Base-by-base conservation (phyloP, 2,797 vertebrate genomes). In the Spondyliosoma cantharus region DNA sequence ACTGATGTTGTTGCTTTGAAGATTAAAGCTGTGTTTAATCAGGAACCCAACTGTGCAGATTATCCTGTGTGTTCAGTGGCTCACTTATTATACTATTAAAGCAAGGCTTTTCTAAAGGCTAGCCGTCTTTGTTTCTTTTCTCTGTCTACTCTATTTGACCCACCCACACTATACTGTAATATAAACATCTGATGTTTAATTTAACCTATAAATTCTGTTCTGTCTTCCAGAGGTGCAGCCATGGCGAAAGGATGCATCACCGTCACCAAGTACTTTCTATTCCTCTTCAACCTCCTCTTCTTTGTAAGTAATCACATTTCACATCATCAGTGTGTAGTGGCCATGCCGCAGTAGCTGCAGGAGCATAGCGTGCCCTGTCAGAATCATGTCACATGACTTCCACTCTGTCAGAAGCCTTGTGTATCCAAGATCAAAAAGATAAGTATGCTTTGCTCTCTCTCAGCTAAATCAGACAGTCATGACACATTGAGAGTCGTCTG, bases 281-380 rank as follows among this genome's bases (percentile, higher is more conserved):
- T 96, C 87, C 93, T 96, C 86, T 96, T 96, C 93, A 96, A 96
- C 87, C 93, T 96, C 61, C 91, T 96, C 65, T 95, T 96, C 87
- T 96, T 95, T 84, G 95, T 96, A 93, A 96, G 95, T 95, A 64
- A 48, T 54, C 24, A 0, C 16, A 29, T 73, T 71, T 76, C n/a
- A 37, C 37, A 74, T 88, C 13, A 71, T 82, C 46, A 24, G 7
- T 37, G 14, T 12, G 50, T 27, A 1, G 3, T 45, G 45, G 27
- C 46, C 5, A 0, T 58, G 32, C 50, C 63, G 63, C 46, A 68
- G 1, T 22, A 37, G n/a, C 13, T 45, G 45, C 20, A 71, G n/a
- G 65, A 52, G 42, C 65, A 64, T 22, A 15, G 52, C 11, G 0
- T 57, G 20, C 54, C 9, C 3, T n/a, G 25, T 74, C 52, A 57